Conservation (phyloP, 2,797 vertebrate genomes). For the Lagocephalus sceleratus region DNA sequence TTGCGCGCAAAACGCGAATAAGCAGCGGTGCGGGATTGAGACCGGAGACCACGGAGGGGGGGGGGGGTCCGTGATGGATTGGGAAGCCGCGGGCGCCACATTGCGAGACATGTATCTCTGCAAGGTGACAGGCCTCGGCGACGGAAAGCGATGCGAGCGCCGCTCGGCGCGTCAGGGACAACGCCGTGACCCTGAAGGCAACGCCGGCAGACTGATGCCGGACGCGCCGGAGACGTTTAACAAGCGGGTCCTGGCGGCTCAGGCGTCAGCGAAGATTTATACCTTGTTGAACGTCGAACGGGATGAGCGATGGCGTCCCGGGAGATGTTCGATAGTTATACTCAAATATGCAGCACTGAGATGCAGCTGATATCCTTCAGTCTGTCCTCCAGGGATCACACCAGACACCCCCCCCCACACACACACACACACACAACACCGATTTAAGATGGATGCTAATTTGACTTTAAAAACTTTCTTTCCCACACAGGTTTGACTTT, state of each 20-base stretch:
- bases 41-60: slow-evolving; percentile 15
- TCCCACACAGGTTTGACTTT: no score
- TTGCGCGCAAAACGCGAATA: slow-evolving; percentile 13
- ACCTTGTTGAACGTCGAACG: slow-evolving; percentile 46
- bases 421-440: no score
- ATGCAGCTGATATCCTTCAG: slow-evolving; percentile 56
- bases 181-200: slow-evolving; percentile 47
- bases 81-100: slow-evolving; percentile 15
- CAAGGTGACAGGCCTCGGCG: slow-evolving; percentile 23
- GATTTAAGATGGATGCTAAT: no score
- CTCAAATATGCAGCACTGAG: slow-evolving; percentile 32
- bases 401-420: no score
- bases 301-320: slow-evolving; percentile 47
- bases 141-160: slow-evolving; percentile 37
- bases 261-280: slow-evolving; percentile 58
- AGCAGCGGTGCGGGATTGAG: slow-evolving; percentile 22
- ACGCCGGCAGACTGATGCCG: slow-evolving; percentile 51
- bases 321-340: slow-evolving; percentile 43
- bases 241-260: slow-evolving; percentile 31
- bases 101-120: slow-evolving; percentile 24
- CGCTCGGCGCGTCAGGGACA: slow-evolving; percentile 38
- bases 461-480: no score
- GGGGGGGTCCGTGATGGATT: slow-evolving; percentile 28
- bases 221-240: slow-evolving; percentile 20
- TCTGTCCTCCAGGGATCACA: slow-evolving; percentile 41